Percentiles rank a stretch among this genome's conserved stretches.
These are phyloP conservation scores for Martes martes DNA, from an alignment of 2,113 vertebrate genomes.

Conservation along the genomic window DNA sequence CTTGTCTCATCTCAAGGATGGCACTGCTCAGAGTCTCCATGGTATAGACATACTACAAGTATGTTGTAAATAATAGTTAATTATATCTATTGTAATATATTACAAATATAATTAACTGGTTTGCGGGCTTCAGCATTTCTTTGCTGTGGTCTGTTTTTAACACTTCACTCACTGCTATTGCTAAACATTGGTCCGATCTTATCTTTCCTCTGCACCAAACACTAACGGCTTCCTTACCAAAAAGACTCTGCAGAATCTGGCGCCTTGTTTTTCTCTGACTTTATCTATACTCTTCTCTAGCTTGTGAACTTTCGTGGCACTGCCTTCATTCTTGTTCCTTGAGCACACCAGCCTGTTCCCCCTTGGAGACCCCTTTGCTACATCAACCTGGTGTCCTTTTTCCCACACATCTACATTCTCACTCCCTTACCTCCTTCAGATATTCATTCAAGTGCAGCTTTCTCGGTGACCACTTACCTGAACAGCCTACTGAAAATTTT, in stretches of 20 bases:
- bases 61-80: not conserved
- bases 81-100: not conserved
- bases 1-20: not conserved
- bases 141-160: not conserved
- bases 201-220: not conserved
- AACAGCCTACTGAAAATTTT: not conserved
- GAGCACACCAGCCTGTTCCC: not conserved
- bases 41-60: not conserved
- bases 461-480: not conserved
- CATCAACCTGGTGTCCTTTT: not conserved
- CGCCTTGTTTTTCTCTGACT: not conserved
- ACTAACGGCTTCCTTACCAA: not conserved
- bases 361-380: accelerated
- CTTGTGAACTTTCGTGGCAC: no score
- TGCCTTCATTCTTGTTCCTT: not conserved
- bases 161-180: not conserved
- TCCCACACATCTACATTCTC: accelerated
- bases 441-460: not conserved
- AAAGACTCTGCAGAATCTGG: not conserved
- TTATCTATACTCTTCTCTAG: not conserved
- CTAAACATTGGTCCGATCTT: not conserved
- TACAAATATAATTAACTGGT: not conserved
- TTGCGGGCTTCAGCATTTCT: not conserved
- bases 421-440: not conserved
- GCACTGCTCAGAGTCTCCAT: not conserved